Evolutionary conservation across 2,113 vertebrate genomes (phyloP).

Genomic region (Thinocorus orbignyianus): DNA sequence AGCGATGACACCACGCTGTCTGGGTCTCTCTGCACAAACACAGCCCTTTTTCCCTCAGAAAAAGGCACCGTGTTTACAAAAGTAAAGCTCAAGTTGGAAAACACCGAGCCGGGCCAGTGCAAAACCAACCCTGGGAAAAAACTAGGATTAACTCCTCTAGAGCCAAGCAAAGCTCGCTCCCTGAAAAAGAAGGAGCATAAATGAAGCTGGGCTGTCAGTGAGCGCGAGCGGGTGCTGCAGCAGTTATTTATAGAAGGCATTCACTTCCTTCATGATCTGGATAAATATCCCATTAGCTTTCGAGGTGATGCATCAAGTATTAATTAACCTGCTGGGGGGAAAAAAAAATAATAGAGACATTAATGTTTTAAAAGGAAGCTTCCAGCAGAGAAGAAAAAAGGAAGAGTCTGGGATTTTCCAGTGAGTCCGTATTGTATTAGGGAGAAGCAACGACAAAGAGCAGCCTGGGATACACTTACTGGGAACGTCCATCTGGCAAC

Average conservation of each 20-base stretch:
- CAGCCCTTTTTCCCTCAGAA: not conserved
- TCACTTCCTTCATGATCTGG: not conserved
- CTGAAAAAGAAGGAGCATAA: not conserved
- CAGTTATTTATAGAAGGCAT: slow-evolving; percentile 11
- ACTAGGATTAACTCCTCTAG: not conserved
- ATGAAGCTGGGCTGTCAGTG: not conserved
- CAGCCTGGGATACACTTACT: not conserved
- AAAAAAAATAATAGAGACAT: not conserved
- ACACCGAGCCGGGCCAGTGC: not conserved
- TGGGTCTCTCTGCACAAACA: not conserved
- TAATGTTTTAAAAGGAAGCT: slow-evolving; percentile 10
- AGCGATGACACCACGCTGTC: not conserved
- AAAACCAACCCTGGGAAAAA: not conserved
- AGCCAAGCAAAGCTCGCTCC: not conserved
- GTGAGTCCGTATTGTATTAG: not conserved
- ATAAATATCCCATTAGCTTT: slow-evolving; percentile 24
- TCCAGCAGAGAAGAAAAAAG: not conserved
- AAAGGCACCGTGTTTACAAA: not conserved
- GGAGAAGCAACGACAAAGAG: not conserved
- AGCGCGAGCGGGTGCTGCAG: not conserved
- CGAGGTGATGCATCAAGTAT: slow-evolving; percentile 32
- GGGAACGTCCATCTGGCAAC: not conserved
- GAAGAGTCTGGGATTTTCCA: not conserved
- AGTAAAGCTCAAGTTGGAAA: not conserved
- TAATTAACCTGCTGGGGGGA: not conserved